phyloP scores from a whole-genome alignment of 2,888 invertebrate species.

The Barypeithes pellucidus region DNA sequence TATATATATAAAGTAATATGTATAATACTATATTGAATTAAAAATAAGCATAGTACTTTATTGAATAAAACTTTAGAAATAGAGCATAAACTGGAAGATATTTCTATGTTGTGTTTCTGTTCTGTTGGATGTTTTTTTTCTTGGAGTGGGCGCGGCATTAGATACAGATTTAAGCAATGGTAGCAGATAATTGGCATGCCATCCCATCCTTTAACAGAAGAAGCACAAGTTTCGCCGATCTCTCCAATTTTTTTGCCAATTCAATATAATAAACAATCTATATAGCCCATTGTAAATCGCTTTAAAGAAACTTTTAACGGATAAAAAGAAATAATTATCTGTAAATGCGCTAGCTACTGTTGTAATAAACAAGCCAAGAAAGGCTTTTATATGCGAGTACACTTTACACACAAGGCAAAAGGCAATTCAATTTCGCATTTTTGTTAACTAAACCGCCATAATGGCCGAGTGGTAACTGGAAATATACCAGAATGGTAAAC shows the following conservation, averaged over 20 bases:
- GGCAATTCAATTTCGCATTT: conserved; percentile 51
- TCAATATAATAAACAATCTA: not conserved
- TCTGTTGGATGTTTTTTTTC: too few relatives aligned
- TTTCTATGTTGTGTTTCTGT: too few relatives aligned
- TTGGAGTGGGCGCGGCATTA: too few relatives aligned
- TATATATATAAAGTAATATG: too few relatives aligned
- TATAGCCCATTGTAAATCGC: not conserved
- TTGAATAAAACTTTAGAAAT: too few relatives aligned
- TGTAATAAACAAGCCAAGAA: conserved; percentile 36
- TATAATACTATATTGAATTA: too few relatives aligned
- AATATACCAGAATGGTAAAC: conserved; percentile 50
- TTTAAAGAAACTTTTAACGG: conserved; percentile 11
- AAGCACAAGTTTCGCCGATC: not conserved
- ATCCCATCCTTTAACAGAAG: too few relatives aligned
- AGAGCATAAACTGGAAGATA: too few relatives aligned
- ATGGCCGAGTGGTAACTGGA: conserved; percentile 36
- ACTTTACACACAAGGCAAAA: conserved; percentile 48
- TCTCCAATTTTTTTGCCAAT: not conserved
- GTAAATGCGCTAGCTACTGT: conserved; percentile 19
- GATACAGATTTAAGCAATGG: too few relatives aligned
- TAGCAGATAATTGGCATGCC: too few relatives aligned
- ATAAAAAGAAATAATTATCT: conserved; percentile 9
- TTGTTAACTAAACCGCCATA: conserved; percentile 43
- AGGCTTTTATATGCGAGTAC: conserved; percentile 34
- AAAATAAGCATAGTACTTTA: too few relatives aligned